Evolutionary conservation across 1,140 invertebrate species (phyloP).

Genomic region (Hylyphantes graminicola): DNA sequence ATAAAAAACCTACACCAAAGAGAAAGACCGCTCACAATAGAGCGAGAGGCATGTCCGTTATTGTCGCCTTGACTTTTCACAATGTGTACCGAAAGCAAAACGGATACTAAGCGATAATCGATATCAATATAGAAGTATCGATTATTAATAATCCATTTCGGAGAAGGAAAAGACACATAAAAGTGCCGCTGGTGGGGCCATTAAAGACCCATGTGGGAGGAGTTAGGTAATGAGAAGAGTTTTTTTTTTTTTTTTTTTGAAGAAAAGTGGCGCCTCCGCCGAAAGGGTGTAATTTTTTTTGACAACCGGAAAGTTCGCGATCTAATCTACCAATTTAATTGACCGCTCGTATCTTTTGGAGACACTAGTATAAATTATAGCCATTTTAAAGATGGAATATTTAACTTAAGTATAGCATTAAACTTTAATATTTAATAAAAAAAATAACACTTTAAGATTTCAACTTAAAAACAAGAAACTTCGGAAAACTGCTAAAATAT

Average conservation of each 20-base stretch:
- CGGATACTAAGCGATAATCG: constrained; percentile 53
- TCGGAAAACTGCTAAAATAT: too few relatives aligned
- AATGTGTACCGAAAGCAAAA: constrained; percentile 21
- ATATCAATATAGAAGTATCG: constrained; percentile 55
- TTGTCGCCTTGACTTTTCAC: constrained; percentile 35
- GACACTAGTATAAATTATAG: too few relatives aligned
- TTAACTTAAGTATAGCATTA: too few relatives aligned
- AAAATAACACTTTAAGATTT: too few relatives aligned
- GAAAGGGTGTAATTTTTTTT: background rate
- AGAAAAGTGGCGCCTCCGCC: constrained; percentile 9
- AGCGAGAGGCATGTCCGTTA: constrained; percentile 37
- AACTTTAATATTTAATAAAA: too few relatives aligned
- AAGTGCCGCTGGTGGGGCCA: constrained; percentile 14
- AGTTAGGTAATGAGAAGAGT: constrained; percentile 31
- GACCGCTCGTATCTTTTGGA: too few relatives aligned
- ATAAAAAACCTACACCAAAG: background rate
- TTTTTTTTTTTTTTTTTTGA: too few relatives aligned
- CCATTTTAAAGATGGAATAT: too few relatives aligned
- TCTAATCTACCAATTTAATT: too few relatives aligned
- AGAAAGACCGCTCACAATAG: constrained; percentile 28
- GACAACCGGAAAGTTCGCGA: background rate
- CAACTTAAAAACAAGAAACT: too few relatives aligned
- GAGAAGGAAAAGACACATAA: constrained; percentile 15
- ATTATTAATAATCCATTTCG: constrained; percentile 54
- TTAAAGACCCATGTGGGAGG: constrained; percentile 33